phyloP scores from a whole-genome alignment of 2,888 invertebrate genomes.

The Hipparchia sbordonii region DNA sequence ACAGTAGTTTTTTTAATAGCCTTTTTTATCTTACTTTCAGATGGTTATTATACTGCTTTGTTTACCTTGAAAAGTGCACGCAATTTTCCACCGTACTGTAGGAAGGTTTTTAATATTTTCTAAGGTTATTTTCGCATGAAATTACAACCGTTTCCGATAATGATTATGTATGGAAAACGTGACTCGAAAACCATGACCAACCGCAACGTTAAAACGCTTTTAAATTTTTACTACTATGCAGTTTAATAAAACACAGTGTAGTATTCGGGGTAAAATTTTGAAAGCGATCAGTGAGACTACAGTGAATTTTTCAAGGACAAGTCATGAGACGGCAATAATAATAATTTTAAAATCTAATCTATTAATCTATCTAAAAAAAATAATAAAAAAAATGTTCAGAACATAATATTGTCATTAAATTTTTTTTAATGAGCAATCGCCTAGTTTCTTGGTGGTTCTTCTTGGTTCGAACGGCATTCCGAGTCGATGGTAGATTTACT shows the following conservation, averaged over 20 bases:
- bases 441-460: no score
- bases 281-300: neutral
- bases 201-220: constrained; percentile 40
- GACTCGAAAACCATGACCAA: constrained; percentile 45
- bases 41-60: constrained; percentile 28
- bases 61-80: constrained; percentile 19
- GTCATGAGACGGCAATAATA: no score
- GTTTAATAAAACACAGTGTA: constrained; percentile 29
- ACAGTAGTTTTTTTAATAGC: constrained; percentile 13
- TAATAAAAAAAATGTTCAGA: no score
- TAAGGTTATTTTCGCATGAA: constrained; percentile 26
- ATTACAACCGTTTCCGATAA: constrained; percentile 31
- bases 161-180: constrained; percentile 41
- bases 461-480: no score
- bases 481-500: no score
- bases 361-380: no score
- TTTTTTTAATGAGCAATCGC: no score
- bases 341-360: no score
- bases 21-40: constrained; percentile 19
- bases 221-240: constrained; percentile 33
- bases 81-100: constrained; percentile 17
- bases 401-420: no score
- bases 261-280: neutral
- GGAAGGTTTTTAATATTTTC: neutral
- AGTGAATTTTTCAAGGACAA: neutral